Evolutionary conservation across 2,888 invertebrate genomes (phyloP).

Genomic region (Eilema sororculum): DNA sequence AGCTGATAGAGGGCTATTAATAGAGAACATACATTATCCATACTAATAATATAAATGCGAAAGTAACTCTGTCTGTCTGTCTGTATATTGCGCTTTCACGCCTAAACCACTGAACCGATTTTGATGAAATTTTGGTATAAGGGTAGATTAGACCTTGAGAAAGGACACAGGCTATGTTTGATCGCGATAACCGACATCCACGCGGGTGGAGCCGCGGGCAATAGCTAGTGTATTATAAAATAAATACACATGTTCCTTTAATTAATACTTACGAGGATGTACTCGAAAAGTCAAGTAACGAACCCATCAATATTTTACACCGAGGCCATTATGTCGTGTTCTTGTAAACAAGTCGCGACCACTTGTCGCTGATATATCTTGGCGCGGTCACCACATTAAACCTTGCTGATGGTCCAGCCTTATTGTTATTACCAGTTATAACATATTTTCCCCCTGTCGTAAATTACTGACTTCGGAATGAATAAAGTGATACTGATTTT

Average conservation of each 20-base stretch:
- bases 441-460: conserved; percentile 44
- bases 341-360: conserved; percentile 82
- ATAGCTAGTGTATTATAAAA: too few relatives aligned
- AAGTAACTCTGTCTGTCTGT: too few relatives aligned
- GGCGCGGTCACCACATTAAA: conserved; percentile 70
- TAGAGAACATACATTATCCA: too few relatives aligned
- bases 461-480: conserved; percentile 38
- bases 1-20: too few relatives aligned
- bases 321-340: conserved; percentile 78
- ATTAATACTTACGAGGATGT: not conserved
- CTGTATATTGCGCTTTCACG: too few relatives aligned
- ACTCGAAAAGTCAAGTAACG: conserved; percentile 44
- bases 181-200: too few relatives aligned
- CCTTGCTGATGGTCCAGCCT: conserved; percentile 29
- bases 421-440: conserved; percentile 36
- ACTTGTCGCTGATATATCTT: conserved; percentile 83
- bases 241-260: not conserved
- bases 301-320: conserved; percentile 68
- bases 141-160: too few relatives aligned
- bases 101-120: too few relatives aligned
- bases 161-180: too few relatives aligned
- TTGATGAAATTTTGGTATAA: too few relatives aligned
- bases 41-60: too few relatives aligned
- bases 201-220: too few relatives aligned
- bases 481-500: conserved; percentile 46